Evolutionary conservation across 2,113 vertebrate species (phyloP).

Genomic region (Ophiodon elongatus): DNA sequence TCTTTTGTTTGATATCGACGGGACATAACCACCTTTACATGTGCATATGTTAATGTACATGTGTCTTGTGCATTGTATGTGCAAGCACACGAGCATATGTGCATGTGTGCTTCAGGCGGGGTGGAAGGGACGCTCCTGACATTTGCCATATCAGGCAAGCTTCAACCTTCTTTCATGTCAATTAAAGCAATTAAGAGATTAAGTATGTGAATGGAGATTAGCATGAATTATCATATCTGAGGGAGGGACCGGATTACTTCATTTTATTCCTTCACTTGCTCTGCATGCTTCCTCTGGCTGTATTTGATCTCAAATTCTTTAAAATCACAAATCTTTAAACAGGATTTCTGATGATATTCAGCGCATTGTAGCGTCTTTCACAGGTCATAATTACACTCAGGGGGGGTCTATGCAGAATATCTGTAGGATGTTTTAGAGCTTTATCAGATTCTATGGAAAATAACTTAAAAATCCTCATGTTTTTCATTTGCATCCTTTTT

Average conservation of each 20-base stretch:
- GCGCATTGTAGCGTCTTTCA: neutral
- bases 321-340: conserved; percentile 2
- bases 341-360: conserved; percentile 5
- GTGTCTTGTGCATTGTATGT: neutral
- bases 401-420: neutral
- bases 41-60: conserved; percentile 1
- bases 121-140: conserved; percentile 45
- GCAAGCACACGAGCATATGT: neutral
- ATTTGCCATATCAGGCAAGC: conserved; percentile 53
- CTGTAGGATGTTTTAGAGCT: neutral
- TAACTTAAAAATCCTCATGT: neutral
- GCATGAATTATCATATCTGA: conserved; percentile 74
- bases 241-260: conserved; percentile 54
- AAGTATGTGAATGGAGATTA: conserved; percentile 73
- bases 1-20: neutral
- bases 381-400: neutral
- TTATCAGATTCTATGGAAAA: neutral
- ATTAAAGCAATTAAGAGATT: conserved; percentile 81
- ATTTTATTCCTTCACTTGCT: conserved; percentile 21
- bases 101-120: conserved; percentile 19
- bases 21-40: conserved; percentile 8
- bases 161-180: conserved; percentile 74
- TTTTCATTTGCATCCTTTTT: neutral
- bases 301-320: conserved; percentile 30
- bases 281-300: neutral